Base-by-base conservation (phyloP, 2,113 vertebrate species). In the Odobenus rosmarus region DNA sequence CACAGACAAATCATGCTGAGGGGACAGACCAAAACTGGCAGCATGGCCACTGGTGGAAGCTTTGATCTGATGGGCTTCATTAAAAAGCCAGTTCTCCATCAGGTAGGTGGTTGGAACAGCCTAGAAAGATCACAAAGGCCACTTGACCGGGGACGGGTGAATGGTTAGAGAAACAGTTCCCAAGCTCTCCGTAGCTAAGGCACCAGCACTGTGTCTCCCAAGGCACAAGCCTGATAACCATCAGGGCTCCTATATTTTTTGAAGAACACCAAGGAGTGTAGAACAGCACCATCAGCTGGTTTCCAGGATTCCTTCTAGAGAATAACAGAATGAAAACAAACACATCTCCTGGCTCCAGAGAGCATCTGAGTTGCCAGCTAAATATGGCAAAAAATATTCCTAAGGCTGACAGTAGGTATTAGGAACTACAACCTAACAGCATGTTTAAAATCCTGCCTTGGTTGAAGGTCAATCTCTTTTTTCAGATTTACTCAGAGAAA, bases 391-490 rank as follows among this genome's bases (percentile, higher is more conserved):
- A 76, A 67, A 76, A 46, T 21, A 62, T 9, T 82, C 59, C 51
- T 16, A 24, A 5, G 3, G 24, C n/a, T 57, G 53, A 36, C 4
- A 46, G 42, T 11, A 49, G 23, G 28, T 39, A 72, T 4, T 14
- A 28, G 51, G 51, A 96, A 42, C 14, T 16, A 87, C 49, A 77
- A 24, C 14, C 33, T 79, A 23, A 13, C 0, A 16, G 36, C 76
- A 33, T 55, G 4, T 77, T 74, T 74, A 89, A 96, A 90, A 92
- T 57, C 31, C 21, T 42, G 42, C 51, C 42, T 89, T 71, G 93
- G 49, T 13, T 71, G 23, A 64, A 62, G 15, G 36, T 31, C 7
- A 84, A 31, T 55, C 11, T 77, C 61, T 84, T 71, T 84, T 85
- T 85, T 62, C 42, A 89, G 33, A 51, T 5, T 77, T 88, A 59